Evolutionary conservation across 64 coral and sea anemone species (phyloP).

Genomic region (Platygyra sinensis): DNA sequence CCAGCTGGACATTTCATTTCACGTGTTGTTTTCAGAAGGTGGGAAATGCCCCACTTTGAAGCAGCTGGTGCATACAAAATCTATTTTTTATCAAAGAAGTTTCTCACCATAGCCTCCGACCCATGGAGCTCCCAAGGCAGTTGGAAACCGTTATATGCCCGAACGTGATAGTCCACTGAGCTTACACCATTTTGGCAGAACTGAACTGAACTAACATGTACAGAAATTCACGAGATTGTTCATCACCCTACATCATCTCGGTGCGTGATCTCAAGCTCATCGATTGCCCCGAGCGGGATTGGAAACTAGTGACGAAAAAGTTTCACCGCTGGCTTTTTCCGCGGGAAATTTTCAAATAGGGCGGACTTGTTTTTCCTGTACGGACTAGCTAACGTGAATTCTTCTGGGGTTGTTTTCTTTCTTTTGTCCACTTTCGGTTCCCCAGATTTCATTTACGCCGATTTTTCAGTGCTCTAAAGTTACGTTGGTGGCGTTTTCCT

Average conservation of each 20-base stretch:
- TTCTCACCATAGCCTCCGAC: slow-evolving; percentile 91
- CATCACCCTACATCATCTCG: too few species aligned
- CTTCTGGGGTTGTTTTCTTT: background rate
- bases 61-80: too few species aligned
- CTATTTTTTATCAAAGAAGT: too few species aligned
- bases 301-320: background rate
- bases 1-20: too few species aligned
- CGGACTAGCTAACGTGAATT: background rate
- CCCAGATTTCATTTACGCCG: background rate
- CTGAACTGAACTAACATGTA: background rate
- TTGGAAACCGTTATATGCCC: slow-evolving; percentile 95
- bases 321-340: background rate
- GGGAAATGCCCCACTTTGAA: too few species aligned
- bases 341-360: slow-evolving; percentile 41
- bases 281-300: slow-evolving; percentile 32
- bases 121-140: slow-evolving; percentile 86
- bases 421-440: background rate
- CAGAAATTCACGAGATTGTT: background rate
- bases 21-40: too few species aligned
- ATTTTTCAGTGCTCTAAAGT: background rate
- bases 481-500: background rate
- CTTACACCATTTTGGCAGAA: slow-evolving; percentile 38
- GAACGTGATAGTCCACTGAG: slow-evolving; percentile 70
- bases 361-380: slow-evolving; percentile 3
- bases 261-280: background rate